Conservation (phyloP, 2,888 invertebrate genomes). For the Tineola bisselliella region DNA sequence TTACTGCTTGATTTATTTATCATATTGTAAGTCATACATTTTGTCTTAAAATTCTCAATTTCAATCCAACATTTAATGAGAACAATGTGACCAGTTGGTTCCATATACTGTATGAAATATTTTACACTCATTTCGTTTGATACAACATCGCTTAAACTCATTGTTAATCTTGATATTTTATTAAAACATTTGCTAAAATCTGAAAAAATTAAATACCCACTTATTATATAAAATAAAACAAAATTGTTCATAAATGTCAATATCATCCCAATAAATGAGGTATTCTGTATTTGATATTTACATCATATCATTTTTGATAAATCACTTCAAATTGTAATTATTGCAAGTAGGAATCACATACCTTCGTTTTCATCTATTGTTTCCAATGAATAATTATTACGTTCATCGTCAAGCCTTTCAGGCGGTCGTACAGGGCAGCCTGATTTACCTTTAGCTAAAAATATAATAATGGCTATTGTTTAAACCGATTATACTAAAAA, state of each 20-base stretch:
- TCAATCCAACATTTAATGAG: constrained; percentile 82
- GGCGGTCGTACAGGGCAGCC: constrained; percentile 62
- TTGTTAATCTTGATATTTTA: constrained; percentile 74
- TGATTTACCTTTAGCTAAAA: constrained; percentile 59
- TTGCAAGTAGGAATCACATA: constrained; percentile 20
- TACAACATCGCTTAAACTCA: constrained; percentile 79
- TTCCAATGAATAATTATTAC: constrained; percentile 12
- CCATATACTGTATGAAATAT: constrained; percentile 88
- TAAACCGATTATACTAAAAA: neutral
- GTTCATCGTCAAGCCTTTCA: constrained; percentile 26
- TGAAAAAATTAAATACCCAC: constrained; percentile 2
- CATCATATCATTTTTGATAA: too few species aligned
- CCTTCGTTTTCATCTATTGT: constrained; percentile 34
- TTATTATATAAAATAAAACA: too few species aligned
- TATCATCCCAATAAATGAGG: too few species aligned
- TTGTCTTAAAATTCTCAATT: constrained; percentile 71
- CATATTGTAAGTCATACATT: constrained; percentile 22
- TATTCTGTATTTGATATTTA: too few species aligned
- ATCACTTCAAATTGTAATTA: too few species aligned
- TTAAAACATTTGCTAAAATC: constrained; percentile 26
- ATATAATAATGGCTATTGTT: constrained; percentile 16
- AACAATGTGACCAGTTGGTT: constrained; percentile 73
- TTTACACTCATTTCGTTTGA: constrained; percentile 81
- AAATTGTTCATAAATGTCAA: too few species aligned
- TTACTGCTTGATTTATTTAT: constrained; percentile 20